These are phyloP conservation scores for Acanthaster planci DNA, from an alignment of 35 echinoderm and acorn worm species.

Conservation along the genomic window DNA sequence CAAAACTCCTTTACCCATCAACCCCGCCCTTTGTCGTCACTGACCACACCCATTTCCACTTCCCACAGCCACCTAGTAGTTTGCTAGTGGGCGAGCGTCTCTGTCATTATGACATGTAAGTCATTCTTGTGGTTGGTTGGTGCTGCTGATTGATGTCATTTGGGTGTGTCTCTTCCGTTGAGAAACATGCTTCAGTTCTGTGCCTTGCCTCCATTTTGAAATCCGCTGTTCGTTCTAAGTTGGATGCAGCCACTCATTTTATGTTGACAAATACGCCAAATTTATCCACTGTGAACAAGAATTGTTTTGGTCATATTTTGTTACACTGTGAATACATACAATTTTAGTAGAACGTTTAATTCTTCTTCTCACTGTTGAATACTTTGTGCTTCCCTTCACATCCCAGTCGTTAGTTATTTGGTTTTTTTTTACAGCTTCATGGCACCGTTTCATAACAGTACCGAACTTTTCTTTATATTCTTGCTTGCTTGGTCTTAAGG, in stretches of 20 bases:
- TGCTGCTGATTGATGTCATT: background rate
- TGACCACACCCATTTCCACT: conserved; percentile 22
- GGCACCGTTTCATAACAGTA: background rate
- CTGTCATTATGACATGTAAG: conserved; percentile 56
- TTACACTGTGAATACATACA: too few relatives aligned
- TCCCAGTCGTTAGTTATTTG: background rate
- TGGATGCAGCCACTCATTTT: too few relatives aligned
- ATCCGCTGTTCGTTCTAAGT: too few relatives aligned
- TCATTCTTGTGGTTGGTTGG: background rate
- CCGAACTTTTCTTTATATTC: background rate
- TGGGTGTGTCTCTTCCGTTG: background rate
- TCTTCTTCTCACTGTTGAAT: too few relatives aligned
- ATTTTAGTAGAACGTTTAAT: too few relatives aligned
- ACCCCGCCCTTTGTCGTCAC: background rate
- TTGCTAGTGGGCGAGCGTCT: conserved; percentile 46
- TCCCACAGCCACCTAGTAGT: conserved; percentile 36
- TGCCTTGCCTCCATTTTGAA: background rate
- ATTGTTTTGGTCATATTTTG: too few relatives aligned
- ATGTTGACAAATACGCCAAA: too few relatives aligned
- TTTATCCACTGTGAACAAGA: too few relatives aligned
- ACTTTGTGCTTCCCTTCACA: background rate
- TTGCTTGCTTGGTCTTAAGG: background rate
- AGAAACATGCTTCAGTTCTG: background rate
- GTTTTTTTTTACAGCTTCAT: background rate
- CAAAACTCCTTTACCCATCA: background rate